Conservation (phyloP, 2,888 invertebrate species). For the Hydroisotoma schaefferi region DNA sequence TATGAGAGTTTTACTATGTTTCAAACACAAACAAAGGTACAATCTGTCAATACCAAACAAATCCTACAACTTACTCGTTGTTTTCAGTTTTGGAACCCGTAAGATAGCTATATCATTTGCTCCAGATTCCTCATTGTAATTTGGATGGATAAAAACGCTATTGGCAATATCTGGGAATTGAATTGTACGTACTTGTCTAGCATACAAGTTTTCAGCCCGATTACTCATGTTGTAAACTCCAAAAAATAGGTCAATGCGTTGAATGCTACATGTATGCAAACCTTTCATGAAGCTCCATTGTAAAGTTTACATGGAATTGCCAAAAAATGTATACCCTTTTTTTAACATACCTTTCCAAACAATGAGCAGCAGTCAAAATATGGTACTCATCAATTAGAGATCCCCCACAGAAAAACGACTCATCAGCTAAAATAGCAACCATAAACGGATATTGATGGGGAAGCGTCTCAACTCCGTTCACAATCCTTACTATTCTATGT, state of each 20-base stretch:
- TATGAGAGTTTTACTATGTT: not conserved
- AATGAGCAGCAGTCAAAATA: constrained; percentile 43
- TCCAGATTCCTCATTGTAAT: constrained; percentile 33
- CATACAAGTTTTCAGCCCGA: constrained; percentile 34
- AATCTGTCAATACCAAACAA: not conserved
- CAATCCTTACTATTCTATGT: constrained; percentile 18
- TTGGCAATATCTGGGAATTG: constrained; percentile 26
- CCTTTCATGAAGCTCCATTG: not conserved
- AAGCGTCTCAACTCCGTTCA: constrained; percentile 36
- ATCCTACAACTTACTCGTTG: constrained; percentile 25
- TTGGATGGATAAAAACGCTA: constrained; percentile 37
- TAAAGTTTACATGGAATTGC: constrained; percentile 10
- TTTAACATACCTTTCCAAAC: constrained; percentile 17
- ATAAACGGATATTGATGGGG: constrained; percentile 44
- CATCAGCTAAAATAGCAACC: constrained; percentile 39
- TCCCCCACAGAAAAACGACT: constrained; percentile 36
- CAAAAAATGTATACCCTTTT: no score
- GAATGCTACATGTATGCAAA: not conserved
- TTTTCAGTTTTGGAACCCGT: constrained; percentile 19
- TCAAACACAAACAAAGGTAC: not conserved
- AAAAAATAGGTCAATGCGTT: constrained; percentile 29
- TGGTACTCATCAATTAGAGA: constrained; percentile 35
- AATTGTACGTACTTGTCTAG: constrained; percentile 31
- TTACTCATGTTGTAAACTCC: constrained; percentile 39
- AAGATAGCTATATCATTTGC: constrained; percentile 44